Evolutionary conservation across 2,888 invertebrate genomes (phyloP), one percentile per base, ranked within the genome.

Genomic region (Polia nebulosa): DNA sequence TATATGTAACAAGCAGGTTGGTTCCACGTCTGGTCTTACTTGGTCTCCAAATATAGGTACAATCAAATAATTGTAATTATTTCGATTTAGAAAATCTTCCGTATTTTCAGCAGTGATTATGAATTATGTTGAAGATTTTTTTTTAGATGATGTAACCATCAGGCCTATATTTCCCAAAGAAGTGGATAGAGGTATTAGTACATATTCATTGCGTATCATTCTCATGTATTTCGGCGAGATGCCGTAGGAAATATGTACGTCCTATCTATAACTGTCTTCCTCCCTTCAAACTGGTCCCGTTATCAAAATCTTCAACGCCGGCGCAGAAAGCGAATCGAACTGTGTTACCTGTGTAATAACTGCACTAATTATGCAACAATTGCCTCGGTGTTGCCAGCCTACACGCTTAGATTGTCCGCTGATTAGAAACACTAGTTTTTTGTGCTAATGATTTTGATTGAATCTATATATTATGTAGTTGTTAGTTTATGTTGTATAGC

Each of bases 401-500:
- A 77, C 76, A 69, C 80, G 70, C 34, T 60, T 69, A 77, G 80
- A 76, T 77, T 76, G 76, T 39, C 41, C 32, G 22, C 59, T 71
- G 78, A 78, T 80, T 72, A 72, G 80, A 52, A 75, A 76, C 81
- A 80, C 72, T 61, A 51, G 68, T 77, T 76, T 78, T 78, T 73
- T 69, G 70, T 51, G 6, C 55, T 65, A 76, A 70, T 67, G 66
- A 72, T 82, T 79, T 79, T 79, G 72, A 72, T 79, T 79, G 72
- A 72, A 72, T 79, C 69, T 72, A 69, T 59, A 55, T 44, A 69
- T 80, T 83, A 80, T 78, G 64, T 71, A 73, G 41, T n/a, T 56
- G 36, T 67, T 34, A 29, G 60, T 65, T 77, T 72, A 72, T 77
- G 59, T 62, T 65, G 36, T 60, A 13, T 60, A 59, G 64, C 20